These are phyloP conservation scores for Lochmaea crataegi DNA, from an alignment of 2,888 invertebrate genomes.

Conservation along the genomic window DNA sequence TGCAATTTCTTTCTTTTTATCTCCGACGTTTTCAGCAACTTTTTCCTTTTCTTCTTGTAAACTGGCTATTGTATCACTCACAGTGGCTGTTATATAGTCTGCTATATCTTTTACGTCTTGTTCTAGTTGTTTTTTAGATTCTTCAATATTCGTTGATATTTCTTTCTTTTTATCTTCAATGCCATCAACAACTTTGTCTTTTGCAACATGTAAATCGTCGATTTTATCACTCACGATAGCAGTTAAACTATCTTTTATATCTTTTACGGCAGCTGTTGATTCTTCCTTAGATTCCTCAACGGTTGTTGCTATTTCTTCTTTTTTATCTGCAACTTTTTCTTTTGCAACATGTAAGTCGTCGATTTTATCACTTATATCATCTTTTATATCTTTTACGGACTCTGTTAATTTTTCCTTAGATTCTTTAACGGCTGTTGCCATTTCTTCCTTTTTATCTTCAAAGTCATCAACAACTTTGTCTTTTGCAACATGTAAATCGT, in stretches of 20 bases:
- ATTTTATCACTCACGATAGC: background rate
- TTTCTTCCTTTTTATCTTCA: background rate
- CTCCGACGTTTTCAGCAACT: background rate
- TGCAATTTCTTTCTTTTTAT: background rate
- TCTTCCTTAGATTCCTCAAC: background rate
- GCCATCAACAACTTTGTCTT: conserved; percentile 7
- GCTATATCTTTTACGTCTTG: conserved; percentile 12
- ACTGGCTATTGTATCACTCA: background rate
- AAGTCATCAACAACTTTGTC: background rate
- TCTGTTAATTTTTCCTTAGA: too few relatives aligned
- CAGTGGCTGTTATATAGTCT: conserved; percentile 6
- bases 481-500: too few relatives aligned
- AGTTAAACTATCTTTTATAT: background rate
- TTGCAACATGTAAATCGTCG: background rate
- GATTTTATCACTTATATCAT: too few relatives aligned
- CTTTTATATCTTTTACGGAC: background rate
- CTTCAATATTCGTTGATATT: background rate
- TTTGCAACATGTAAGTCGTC: background rate
- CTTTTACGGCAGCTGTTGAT: conserved; percentile 12
- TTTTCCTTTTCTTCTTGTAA: background rate
- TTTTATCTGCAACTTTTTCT: conserved; percentile 3
- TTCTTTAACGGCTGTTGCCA: background rate
- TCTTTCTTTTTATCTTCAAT: conserved; percentile 7
- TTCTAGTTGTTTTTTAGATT: conserved; percentile 9
- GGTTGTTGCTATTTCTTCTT: background rate